phyloP scores from a whole-genome alignment of 2,888 invertebrate genomes.

The Cephus spinipes region DNA sequence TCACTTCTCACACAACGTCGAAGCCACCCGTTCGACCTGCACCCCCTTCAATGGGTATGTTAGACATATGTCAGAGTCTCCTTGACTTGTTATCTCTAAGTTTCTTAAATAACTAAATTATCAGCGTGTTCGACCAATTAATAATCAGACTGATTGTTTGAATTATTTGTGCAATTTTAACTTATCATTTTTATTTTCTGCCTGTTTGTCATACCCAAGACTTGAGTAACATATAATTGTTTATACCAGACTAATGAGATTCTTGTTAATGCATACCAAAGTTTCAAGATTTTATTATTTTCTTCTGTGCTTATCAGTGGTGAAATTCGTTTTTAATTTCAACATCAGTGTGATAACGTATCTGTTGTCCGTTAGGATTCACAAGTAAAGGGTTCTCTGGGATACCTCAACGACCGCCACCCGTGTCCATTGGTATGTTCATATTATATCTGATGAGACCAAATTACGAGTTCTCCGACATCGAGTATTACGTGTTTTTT shows the following conservation, averaged over 20 bases:
- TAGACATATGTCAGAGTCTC: slow-evolving; percentile 22
- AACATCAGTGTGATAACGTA: neutral
- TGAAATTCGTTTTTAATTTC: neutral
- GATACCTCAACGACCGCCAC: neutral
- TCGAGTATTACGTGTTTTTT: neutral
- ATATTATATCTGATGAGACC: neutral
- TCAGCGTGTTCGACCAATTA: neutral
- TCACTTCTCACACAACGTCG: slow-evolving; percentile 59
- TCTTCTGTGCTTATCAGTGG: neutral
- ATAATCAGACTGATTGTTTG: neutral
- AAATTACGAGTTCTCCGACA: neutral
- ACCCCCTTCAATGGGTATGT: slow-evolving; percentile 65
- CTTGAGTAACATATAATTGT: neutral
- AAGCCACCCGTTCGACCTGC: slow-evolving; percentile 65
- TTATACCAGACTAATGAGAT: neutral
- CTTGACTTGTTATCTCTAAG: neutral
- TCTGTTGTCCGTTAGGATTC: neutral
- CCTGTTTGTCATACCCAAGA: neutral
- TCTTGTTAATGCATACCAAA: neutral
- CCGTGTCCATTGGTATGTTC: neutral
- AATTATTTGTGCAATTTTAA: neutral
- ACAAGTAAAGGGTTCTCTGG: neutral
- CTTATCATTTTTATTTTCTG: neutral
- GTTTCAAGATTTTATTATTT: neutral
- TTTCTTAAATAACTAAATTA: neutral